Base-by-base conservation (phyloP, 2,888 invertebrate genomes). In the Kryphioiulus occultus region DNA sequence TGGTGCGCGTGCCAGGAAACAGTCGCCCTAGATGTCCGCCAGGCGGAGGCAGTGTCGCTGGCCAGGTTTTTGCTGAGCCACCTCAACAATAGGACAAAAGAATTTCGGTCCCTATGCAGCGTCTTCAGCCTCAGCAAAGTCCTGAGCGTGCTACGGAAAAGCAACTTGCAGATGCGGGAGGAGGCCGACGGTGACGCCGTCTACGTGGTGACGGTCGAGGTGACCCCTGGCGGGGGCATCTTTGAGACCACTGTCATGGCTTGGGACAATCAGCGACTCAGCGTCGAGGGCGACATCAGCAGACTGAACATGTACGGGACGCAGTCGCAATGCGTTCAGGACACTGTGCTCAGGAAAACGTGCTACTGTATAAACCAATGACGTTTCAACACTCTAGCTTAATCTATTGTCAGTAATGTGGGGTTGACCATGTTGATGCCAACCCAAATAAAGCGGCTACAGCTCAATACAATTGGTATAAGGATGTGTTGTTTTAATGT, bases 191-290 rank as follows among this genome's bases (percentile, higher is more conserved):
- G 10, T 3, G n/a, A 15, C 9, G 92, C 92, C 44, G 95, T 96
- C 91, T 95, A 94, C 89, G 94, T 94, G 90, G 91, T 96, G 82
- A 94, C 94, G 10, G 90, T 95, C 89, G 92, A 93, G 88, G 95
- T 95, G 0, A 89, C 91, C 68, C 96, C 96, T 0, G 95, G 96
- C 1, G 93, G 92, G 85, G 96, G 94, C 0, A 92, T 95, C 85
- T 97, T 97, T 91, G 97, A 98, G 92, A 95, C 95, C 0, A 96
- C 97, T 0, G 93, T 97, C 12, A 92, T 94, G n/a, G 35, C 92
- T 92, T 90, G 88, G 42, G 87, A 89, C 82, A 42, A 91, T 89
- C 39, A 94, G 93, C 87, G 87, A 35, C 89, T 89, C 17, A 91
- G 92, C 86, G 91, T 96, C 0, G 93, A 95, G 0, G 97, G 96